Evolutionary conservation across 2,113 vertebrate species (phyloP).

Genomic region (Physeter macrocephalus): DNA sequence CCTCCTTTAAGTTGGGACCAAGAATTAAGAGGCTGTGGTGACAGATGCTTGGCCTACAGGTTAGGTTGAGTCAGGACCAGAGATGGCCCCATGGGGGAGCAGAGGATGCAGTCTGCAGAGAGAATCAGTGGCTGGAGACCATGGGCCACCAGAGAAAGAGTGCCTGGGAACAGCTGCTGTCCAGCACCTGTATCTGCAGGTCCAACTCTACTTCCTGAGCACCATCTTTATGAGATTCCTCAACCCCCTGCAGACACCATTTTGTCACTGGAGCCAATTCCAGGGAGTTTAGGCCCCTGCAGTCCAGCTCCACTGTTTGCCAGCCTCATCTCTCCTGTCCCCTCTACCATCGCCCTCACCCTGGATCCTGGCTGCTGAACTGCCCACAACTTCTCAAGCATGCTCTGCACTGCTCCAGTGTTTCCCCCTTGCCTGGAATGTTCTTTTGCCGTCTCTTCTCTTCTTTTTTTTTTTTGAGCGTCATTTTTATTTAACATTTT

Average conservation of each 20-base stretch:
- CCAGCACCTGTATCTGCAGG: not conserved
- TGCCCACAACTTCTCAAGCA: not conserved
- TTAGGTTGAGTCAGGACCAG: not conserved
- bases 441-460: not conserved
- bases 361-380: not conserved
- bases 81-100: not conserved
- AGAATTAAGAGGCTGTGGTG: not conserved
- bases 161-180: not conserved
- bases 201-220: fast-evolving
- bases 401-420: not conserved
- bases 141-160: not conserved
- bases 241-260: no score
- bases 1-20: not conserved
- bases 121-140: not conserved
- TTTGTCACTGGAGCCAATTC: not conserved
- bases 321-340: not conserved
- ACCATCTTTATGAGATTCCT: not conserved
- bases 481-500: not conserved
- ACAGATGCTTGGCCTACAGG: not conserved
- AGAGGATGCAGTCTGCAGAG: not conserved
- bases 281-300: not conserved
- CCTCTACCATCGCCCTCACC: not conserved
- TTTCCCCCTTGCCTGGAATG: not conserved
- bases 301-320: not conserved
- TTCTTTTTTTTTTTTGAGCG: not conserved